phyloP scores from a whole-genome alignment of 2,888 invertebrate species.

The Zaprionus lineosus region DNA sequence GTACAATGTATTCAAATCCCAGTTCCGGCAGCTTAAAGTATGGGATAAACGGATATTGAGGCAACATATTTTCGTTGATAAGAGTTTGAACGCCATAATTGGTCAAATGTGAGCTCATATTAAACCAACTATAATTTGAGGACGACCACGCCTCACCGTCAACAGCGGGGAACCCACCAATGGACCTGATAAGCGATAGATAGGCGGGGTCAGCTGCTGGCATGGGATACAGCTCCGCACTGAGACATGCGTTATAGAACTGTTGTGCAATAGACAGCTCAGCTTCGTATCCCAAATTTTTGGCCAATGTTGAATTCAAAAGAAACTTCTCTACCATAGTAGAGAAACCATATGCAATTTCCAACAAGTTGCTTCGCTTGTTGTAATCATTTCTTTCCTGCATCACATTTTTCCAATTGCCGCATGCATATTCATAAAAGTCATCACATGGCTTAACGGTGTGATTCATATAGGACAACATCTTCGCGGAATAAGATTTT shows the following conservation, averaged over 20 bases:
- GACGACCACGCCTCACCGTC: slow-evolving; percentile 69
- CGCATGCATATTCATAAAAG: slow-evolving; percentile 81
- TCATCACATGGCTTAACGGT: slow-evolving; percentile 78
- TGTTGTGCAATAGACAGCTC: slow-evolving; percentile 72
- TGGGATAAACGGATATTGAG: slow-evolving; percentile 72
- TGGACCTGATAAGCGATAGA: slow-evolving; percentile 66
- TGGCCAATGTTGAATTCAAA: slow-evolving; percentile 38
- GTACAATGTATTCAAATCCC: slow-evolving; percentile 76
- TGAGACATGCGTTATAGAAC: slow-evolving; percentile 69
- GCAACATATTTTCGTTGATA: slow-evolving; percentile 62
- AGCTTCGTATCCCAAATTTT: slow-evolving; percentile 48
- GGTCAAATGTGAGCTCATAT: slow-evolving; percentile 79
- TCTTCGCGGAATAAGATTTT: slow-evolving; percentile 62
- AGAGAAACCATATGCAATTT: slow-evolving; percentile 64
- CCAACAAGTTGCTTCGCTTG: slow-evolving; percentile 73
- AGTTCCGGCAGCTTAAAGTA: slow-evolving; percentile 75
- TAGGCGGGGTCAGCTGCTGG: slow-evolving; percentile 69
- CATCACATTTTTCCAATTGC: slow-evolving; percentile 75
- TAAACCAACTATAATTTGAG: slow-evolving; percentile 79
- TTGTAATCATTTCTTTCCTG: slow-evolving; percentile 46
- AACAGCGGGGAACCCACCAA: slow-evolving; percentile 81
- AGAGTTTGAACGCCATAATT: slow-evolving; percentile 69
- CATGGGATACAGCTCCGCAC: slow-evolving; percentile 68
- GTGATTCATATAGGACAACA: slow-evolving; percentile 78
- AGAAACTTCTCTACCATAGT: slow-evolving; percentile 54